phyloP scores from a whole-genome alignment of 2,888 invertebrate species.

The Dendrolimus houi region DNA sequence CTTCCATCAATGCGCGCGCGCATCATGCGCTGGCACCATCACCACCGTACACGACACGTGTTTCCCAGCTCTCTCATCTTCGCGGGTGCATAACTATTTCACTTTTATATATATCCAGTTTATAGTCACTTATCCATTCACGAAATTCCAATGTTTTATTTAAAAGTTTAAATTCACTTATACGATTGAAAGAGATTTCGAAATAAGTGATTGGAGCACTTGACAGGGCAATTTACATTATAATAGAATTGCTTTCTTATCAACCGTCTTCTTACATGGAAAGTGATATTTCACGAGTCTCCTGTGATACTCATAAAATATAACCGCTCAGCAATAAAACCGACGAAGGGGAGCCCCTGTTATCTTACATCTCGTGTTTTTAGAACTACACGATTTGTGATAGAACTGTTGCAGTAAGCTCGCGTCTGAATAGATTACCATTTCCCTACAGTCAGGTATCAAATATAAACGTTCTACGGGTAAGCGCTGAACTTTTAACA shows the following conservation, averaged over 20 bases:
- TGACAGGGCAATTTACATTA: not conserved
- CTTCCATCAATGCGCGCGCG: slow-evolving; percentile 71
- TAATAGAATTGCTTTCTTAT: slow-evolving; percentile 1
- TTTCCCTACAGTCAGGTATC: too few species aligned
- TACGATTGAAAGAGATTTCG: not conserved
- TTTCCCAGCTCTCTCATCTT: slow-evolving; percentile 48
- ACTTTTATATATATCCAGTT: not conserved
- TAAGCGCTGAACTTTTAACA: too few species aligned
- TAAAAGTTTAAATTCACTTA: not conserved
- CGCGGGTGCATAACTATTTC: slow-evolving; percentile 31
- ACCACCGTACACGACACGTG: slow-evolving; percentile 45
- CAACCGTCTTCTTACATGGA: not conserved
- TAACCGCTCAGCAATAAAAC: not conserved
- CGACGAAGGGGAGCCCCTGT: not conserved
- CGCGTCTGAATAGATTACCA: not conserved
- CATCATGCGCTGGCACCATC: slow-evolving; percentile 63
- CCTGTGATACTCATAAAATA: not conserved
- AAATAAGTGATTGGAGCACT: not conserved
- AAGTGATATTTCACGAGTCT: slow-evolving; percentile 1
- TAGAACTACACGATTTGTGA: not conserved
- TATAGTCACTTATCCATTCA: not conserved
- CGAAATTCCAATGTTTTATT: not conserved
- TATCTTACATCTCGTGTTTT: not conserved
- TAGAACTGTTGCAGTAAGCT: not conserved
- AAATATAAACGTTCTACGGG: too few species aligned